Conservation (phyloP, 2,888 invertebrate species). For the Dendrolimus houi region DNA sequence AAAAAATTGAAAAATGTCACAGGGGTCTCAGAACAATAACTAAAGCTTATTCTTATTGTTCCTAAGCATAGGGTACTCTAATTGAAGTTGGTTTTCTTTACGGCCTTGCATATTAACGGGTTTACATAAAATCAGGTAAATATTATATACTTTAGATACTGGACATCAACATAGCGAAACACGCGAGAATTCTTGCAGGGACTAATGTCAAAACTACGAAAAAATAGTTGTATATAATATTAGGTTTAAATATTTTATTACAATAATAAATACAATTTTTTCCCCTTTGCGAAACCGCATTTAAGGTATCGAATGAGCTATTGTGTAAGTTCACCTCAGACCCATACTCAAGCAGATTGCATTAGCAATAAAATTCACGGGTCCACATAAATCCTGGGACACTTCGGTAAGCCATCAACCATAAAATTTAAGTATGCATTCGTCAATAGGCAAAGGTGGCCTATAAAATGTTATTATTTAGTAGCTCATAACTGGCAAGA, state of each 20-base stretch:
- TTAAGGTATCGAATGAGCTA: neutral
- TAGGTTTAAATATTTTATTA: too few species aligned
- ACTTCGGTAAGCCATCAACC: constrained; percentile 43
- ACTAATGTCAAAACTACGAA: too few species aligned
- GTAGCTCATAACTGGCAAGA: constrained; percentile 65
- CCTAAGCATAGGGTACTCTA: too few species aligned
- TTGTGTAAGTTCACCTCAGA: constrained; percentile 16
- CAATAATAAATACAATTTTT: neutral
- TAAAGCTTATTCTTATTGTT: too few species aligned
- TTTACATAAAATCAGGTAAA: too few species aligned
- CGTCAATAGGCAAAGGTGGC: constrained; percentile 55
- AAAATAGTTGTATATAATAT: too few species aligned
- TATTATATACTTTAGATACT: too few species aligned
- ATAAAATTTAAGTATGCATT: constrained; percentile 58
- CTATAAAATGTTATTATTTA: constrained; percentile 72
- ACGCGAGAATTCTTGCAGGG: too few species aligned
- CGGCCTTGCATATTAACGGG: too few species aligned
- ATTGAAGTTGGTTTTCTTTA: too few species aligned
- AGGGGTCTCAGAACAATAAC: neutral
- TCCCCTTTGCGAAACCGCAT: neutral
- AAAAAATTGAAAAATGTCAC: neutral
- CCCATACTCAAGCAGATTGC: constrained; percentile 28
- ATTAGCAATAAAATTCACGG: constrained; percentile 60
- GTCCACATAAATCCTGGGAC: constrained; percentile 53
- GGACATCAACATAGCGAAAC: too few species aligned